These are phyloP conservation scores for Linnaemya vulpina DNA, from an alignment of 2,888 invertebrate genomes.

Conservation along the genomic window DNA sequence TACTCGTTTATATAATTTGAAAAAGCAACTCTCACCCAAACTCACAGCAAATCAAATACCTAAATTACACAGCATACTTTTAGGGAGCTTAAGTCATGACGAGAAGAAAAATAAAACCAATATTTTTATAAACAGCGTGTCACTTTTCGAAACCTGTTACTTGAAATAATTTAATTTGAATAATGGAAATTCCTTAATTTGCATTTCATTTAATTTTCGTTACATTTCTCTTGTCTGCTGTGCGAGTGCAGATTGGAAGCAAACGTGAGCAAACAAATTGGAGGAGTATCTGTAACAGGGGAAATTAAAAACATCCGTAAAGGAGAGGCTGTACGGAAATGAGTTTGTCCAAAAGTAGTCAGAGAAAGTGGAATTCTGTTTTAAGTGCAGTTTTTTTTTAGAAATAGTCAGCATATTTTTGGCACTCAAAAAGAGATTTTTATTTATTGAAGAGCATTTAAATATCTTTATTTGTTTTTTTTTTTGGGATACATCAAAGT, in stretches of 20 bases:
- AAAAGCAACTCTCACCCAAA: constrained; percentile 19
- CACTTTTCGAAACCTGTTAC: not conserved
- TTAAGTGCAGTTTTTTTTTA: too few species aligned
- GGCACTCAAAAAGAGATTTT: not conserved
- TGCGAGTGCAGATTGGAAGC: not conserved
- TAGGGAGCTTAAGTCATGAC: not conserved
- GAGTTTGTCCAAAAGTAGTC: constrained; percentile 16
- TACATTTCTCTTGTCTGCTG: too few species aligned
- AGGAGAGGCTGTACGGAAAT: constrained; percentile 31
- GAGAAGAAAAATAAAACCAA: too few species aligned
- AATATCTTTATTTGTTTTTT: too few species aligned
- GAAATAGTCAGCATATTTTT: not conserved
- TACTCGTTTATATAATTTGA: not conserved
- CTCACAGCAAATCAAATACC: constrained; percentile 21
- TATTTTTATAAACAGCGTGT: constrained; percentile 3
- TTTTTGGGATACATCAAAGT: too few species aligned
- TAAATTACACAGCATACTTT: constrained; percentile 40
- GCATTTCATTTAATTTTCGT: not conserved
- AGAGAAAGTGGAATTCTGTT: not conserved
- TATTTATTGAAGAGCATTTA: too few species aligned
- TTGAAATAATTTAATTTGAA: constrained; percentile 34
- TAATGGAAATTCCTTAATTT: constrained; percentile 28
- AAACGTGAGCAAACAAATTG: not conserved
- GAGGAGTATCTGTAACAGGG: not conserved
- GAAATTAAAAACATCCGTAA: constrained; percentile 50